A percentile compares a stretch with the other conserved stretches of the same genome.
These are phyloP conservation scores for Drosophila stalkeri DNA, from an alignment of 2,888 invertebrate genomes.

Conservation along the genomic window DNA sequence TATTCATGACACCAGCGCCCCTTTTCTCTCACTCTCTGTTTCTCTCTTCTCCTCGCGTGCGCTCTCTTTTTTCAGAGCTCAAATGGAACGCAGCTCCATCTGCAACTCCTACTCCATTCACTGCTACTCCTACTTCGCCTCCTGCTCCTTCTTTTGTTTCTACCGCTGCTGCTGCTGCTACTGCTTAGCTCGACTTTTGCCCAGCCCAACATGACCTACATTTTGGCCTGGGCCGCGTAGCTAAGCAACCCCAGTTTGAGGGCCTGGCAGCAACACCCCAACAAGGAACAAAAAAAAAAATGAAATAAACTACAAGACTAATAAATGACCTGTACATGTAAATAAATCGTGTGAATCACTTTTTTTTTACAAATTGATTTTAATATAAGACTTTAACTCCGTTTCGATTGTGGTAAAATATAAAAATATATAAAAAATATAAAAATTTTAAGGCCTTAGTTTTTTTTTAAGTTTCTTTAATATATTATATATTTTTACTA, in stretches of 20 bases:
- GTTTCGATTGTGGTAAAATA: no score
- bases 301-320: background rate
- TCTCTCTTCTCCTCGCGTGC: background rate
- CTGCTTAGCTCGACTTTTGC: slow-evolving; percentile 31
- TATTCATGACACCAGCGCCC: slow-evolving; percentile 61
- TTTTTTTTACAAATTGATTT: no score
- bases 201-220: slow-evolving; percentile 73
- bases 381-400: no score
- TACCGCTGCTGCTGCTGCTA: background rate
- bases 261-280: slow-evolving; percentile 16
- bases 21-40: slow-evolving; percentile 4
- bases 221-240: slow-evolving; percentile 59
- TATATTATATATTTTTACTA: no score
- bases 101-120: background rate
- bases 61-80: slow-evolving; percentile 43
- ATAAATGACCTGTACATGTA: background rate
- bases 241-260: slow-evolving; percentile 63
- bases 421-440: no score
- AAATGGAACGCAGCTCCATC: slow-evolving; percentile 43
- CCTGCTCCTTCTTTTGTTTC: background rate
- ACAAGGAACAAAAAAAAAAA: slow-evolving; percentile 17
- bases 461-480: no score
- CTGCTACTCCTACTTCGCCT: background rate
- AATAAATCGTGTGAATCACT: no score
- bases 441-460: no score